Evolutionary conservation across 2,113 vertebrate species (phyloP).

Genomic region (Dromas ardeola): DNA sequence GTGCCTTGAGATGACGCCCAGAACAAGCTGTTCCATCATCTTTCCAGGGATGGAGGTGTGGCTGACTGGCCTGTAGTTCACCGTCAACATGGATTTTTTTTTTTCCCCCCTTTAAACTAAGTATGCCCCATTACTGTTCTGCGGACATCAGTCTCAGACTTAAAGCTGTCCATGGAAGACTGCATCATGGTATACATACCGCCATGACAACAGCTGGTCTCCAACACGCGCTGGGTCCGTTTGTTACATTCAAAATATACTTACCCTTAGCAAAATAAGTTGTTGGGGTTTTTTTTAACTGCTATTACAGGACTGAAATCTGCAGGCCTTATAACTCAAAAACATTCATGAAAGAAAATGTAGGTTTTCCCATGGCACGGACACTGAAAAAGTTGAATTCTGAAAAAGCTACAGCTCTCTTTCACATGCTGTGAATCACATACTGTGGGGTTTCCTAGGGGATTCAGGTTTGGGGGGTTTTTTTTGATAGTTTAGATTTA

Average conservation of each 20-base stretch:
- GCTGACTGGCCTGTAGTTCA: too few relatives aligned
- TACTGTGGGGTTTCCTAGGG: background rate
- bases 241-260: background rate
- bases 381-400: background rate
- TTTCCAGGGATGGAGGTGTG: too few relatives aligned
- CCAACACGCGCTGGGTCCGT: background rate
- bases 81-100: background rate
- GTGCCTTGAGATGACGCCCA: too few relatives aligned
- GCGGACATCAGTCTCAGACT: background rate
- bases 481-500: background rate
- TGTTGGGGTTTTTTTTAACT: background rate
- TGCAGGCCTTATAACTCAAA: background rate
- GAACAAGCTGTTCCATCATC: too few relatives aligned
- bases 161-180: background rate
- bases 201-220: background rate
- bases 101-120: background rate
- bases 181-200: accelerated
- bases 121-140: accelerated
- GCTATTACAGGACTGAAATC: background rate
- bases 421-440: background rate
- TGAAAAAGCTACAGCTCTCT: background rate
- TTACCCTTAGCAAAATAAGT: background rate
- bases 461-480: background rate
- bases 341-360: background rate
- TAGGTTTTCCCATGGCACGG: background rate